These are phyloP conservation scores for Myotis vivesi DNA, from an alignment of 2,797 vertebrate genomes.

Conservation along the genomic window DNA sequence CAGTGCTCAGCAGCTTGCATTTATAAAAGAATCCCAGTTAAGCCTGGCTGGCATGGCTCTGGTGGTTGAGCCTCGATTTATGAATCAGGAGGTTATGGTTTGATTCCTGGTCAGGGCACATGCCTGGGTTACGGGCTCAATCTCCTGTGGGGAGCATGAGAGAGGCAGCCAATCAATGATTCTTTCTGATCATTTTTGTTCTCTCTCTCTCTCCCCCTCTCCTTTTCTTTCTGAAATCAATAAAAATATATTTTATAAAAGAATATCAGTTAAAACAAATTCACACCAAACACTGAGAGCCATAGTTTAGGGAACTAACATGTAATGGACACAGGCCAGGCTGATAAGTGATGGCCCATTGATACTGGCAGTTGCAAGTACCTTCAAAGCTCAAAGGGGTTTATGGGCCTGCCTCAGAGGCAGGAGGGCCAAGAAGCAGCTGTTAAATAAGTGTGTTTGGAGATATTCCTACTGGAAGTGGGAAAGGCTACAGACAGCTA, in stretches of 20 bases:
- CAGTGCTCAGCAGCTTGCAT: neutral
- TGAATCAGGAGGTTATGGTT: no score
- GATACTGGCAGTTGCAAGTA: neutral
- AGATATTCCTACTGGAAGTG: neutral
- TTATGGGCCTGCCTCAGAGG: neutral
- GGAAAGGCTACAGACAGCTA: neutral
- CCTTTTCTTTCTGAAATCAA: no score
- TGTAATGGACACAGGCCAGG: neutral
- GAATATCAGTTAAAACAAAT: neutral
- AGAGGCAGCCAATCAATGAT: no score
- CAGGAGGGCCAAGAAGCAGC: neutral
- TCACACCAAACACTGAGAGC: neutral
- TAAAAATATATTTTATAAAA: neutral
- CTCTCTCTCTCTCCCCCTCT: no score
- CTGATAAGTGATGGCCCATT: neutral
- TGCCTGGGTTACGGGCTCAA: no score
- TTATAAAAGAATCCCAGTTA: neutral
- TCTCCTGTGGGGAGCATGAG: no score
- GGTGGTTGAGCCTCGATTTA: no score
- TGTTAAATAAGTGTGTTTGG: no score
- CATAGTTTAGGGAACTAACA: neutral
- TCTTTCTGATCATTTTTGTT: no score
- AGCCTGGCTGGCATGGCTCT: no score
- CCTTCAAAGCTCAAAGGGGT: neutral
- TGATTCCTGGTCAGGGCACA: no score